Percentiles rank a stretch among this genome's conserved stretches.
phyloP scores from a whole-genome alignment of 2,797 vertebrate genomes.

The Phrynocephalus vlangalii region DNA sequence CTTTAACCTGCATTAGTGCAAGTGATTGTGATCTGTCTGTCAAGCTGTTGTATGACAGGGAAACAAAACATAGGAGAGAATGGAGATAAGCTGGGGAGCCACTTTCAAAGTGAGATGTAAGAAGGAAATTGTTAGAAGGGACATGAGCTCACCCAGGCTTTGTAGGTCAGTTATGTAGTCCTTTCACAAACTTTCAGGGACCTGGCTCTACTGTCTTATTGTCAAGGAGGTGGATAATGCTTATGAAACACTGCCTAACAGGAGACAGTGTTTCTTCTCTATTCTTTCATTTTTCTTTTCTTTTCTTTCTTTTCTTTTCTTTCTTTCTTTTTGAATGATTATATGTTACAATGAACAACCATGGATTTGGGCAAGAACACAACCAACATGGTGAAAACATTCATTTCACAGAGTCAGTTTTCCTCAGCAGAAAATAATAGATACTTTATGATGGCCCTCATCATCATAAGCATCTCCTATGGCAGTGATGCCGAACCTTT shows the following conservation, averaged over 20 bases:
- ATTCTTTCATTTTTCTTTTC: constrained; percentile 18
- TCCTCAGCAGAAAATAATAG: constrained; percentile 32
- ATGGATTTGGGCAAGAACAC: constrained; percentile 52
- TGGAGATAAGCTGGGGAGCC: not conserved
- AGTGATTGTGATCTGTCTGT: constrained; percentile 59
- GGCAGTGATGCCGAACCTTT: too few species aligned
- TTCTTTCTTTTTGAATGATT: constrained; percentile 34
- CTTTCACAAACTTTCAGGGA: constrained; percentile 66
- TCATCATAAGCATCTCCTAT: constrained; percentile 20
- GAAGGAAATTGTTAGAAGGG: constrained; percentile 41
- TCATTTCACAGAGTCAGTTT: constrained; percentile 65
- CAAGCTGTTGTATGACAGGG: constrained; percentile 27
- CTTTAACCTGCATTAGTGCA: constrained; percentile 67
- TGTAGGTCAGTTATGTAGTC: not conserved
- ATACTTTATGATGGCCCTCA: constrained; percentile 39
- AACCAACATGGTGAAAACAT: constrained; percentile 55
- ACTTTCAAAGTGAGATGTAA: constrained; percentile 57
- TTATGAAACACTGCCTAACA: constrained; percentile 52
- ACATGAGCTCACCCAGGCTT: not conserved
- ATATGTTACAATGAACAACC: constrained; percentile 56
- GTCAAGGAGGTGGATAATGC: constrained; percentile 32
- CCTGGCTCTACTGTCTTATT: constrained; percentile 49
- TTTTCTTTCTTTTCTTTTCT: constrained; percentile 44
- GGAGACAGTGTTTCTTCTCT: constrained; percentile 50
- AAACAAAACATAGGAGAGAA: not conserved